Base-by-base conservation (phyloP, 1,140 invertebrate genomes). In the Zaprionus tsacasi region DNA sequence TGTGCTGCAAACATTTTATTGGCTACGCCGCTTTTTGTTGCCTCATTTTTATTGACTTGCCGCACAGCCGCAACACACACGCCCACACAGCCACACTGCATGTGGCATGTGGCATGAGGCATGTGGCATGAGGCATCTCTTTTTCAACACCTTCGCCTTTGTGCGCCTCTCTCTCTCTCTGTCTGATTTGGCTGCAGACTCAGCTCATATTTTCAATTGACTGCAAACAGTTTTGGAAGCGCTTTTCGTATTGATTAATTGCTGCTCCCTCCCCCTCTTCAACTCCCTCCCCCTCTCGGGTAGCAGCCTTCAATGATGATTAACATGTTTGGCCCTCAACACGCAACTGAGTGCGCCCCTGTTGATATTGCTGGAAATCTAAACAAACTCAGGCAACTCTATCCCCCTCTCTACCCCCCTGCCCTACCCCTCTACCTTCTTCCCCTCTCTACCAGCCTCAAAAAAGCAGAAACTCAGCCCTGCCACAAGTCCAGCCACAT, bases 1-100 rank as follows among this genome's bases (percentile, higher is more conserved):
- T 81, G 68, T 64, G 81, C 83, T 81, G 81, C 83, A 83, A 81
- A 81, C 81, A 81, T 89, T 89, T 89, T 89, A 89, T 90, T 83
- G 83, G 82, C 86, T 81, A 71, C 65, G 74, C 78, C 6, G 4
- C 27, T 88, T 88, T 69, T 45, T 79, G 72, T 72, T 87, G 82
- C 71, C 81, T 78, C 72, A 48, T 74, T 87, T 87, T 89, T 89
- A 89, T 89, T 90, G 86, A 89, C 38, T 57, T 36, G 64, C 83
- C 87, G 79, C 81, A 76, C 82, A 78, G 15, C 68, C 40, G 45
- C 52, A 45, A 56, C 63, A 61, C 43, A 56, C 63, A 61, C 43
- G 38, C 67, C 52, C 74, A 70, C 52, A 43, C 17, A 21, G 21
- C 21, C 21, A 2, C 21, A 8, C 13, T 15, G 43, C 59, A 58